phyloP scores from a whole-genome alignment of 2,797 vertebrate species.

The Rhynchonycteris naso region DNA sequence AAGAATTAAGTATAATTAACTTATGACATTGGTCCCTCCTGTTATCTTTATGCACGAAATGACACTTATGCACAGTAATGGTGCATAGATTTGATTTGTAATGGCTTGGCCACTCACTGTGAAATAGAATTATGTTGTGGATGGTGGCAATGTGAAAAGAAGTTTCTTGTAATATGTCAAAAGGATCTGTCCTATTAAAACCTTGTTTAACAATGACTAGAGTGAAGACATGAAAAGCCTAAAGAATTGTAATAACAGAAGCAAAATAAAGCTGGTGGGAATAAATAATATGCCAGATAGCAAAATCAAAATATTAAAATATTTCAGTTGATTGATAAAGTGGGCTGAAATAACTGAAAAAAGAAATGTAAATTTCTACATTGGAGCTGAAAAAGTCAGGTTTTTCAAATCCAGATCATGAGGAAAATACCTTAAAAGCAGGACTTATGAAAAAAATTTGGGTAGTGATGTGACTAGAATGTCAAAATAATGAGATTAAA shows the following conservation, averaged over 20 bases:
- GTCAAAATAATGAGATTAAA: background rate
- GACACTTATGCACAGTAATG: background rate
- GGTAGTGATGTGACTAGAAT: background rate
- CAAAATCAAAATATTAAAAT: constrained; percentile 26
- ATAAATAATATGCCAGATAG: background rate
- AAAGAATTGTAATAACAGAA: background rate
- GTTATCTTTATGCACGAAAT: background rate
- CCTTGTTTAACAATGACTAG: background rate
- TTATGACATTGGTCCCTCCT: background rate
- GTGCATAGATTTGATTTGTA: background rate
- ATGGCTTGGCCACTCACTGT: background rate
- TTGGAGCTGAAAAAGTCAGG: background rate
- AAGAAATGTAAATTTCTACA: constrained; percentile 9
- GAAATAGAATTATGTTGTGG: background rate
- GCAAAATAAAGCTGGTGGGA: background rate
- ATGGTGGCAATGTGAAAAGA: background rate
- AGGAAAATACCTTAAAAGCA: background rate
- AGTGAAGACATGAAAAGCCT: background rate
- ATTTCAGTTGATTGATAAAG: background rate
- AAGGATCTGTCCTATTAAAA: background rate
- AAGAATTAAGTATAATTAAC: constrained; percentile 23
- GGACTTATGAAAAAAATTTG: background rate
- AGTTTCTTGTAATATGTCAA: background rate
- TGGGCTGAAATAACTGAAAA: constrained; percentile 38
- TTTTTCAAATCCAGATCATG: constrained; percentile 2